These are phyloP conservation scores for Plutomurus gul DNA, from an alignment of 1,140 invertebrate genomes.

Conservation along the genomic window DNA sequence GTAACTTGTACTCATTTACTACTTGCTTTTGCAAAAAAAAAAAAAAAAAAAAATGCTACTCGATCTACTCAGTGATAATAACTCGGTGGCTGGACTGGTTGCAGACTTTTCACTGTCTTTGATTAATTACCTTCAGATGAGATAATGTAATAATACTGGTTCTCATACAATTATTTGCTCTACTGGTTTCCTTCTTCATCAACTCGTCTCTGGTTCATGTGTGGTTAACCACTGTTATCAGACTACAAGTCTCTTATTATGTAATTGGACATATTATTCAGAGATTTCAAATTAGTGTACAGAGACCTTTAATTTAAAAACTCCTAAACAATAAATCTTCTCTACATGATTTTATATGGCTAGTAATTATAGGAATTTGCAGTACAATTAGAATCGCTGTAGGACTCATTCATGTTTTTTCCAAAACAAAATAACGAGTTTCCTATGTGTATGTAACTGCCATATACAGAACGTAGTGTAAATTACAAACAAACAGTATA, in stretches of 20 bases:
- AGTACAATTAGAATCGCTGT: too few relatives aligned
- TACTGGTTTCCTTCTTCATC: background rate
- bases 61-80: slow-evolving; percentile 1
- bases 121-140: slow-evolving; percentile 24
- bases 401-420: too few relatives aligned
- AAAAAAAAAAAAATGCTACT: background rate
- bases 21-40: too few relatives aligned
- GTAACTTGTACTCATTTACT: background rate
- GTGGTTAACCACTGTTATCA: too few relatives aligned
- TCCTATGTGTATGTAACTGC: too few relatives aligned
- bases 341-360: background rate
- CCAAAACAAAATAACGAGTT: too few relatives aligned
- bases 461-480: too few relatives aligned
- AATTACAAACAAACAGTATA: too few relatives aligned
- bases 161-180: slow-evolving; percentile 24
- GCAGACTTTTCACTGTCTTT: background rate
- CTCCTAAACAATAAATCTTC: background rate
- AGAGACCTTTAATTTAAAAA: slow-evolving; percentile 8
- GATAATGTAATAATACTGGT: slow-evolving; percentile 27
- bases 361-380: too few relatives aligned
- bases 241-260: background rate
- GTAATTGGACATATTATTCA: slow-evolving; percentile 15
- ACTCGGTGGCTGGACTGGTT: background rate
- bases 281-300: background rate
- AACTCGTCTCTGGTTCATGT: background rate